phyloP scores from a whole-genome alignment of 2,797 vertebrate species.

The Halcyon chelicuti region DNA sequence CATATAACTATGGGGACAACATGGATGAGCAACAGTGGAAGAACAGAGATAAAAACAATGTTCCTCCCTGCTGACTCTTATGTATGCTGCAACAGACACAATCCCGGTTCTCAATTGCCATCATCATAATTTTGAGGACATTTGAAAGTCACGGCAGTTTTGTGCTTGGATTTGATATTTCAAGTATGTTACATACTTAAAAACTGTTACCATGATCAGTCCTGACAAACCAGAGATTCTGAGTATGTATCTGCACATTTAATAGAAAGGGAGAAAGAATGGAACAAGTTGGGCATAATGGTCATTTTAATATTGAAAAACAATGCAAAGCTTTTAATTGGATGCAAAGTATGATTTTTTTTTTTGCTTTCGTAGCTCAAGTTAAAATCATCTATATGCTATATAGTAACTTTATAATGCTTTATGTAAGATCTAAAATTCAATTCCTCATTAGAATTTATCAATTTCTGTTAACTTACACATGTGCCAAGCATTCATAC shows the following conservation, averaged over 20 bases:
- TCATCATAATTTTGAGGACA: background rate
- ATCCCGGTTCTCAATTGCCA: background rate
- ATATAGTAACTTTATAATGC: background rate
- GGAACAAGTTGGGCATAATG: background rate
- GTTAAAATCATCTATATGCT: background rate
- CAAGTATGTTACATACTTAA: background rate
- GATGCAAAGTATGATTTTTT: background rate
- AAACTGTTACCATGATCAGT: background rate
- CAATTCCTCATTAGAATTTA: slow-evolving; percentile 14
- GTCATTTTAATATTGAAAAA: background rate
- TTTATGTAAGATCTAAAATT: background rate
- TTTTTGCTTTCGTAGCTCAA: background rate
- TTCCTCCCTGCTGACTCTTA: background rate
- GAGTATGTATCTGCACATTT: background rate
- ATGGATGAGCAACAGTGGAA: background rate
- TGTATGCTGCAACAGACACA: background rate
- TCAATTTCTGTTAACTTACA: background rate
- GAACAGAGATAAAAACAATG: background rate
- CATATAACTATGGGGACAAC: fast-evolving
- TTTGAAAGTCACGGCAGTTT: background rate
- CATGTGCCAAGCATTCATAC: background rate
- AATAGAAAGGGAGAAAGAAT: background rate
- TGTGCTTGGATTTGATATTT: background rate
- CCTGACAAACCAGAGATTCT: background rate
- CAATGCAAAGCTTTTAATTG: background rate